Evolutionary conservation across 2,113 vertebrate genomes (phyloP), one percentile per base, ranked within the genome.

Genomic region (Phrynocephalus versicolor): DNA sequence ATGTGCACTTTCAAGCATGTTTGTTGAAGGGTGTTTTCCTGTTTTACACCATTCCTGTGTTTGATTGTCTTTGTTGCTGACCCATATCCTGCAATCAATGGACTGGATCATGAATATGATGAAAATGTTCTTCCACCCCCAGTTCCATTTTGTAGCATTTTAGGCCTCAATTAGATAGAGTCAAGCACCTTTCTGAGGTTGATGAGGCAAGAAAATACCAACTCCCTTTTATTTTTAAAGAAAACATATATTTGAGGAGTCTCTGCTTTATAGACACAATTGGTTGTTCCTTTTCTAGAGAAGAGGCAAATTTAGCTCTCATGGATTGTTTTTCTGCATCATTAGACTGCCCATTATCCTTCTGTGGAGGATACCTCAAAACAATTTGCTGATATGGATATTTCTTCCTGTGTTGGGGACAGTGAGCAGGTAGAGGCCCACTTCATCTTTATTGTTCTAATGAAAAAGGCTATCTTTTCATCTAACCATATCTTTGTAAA

Each of bases 121-220:
- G 67, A 80, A 77, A 85, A 33, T 62, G 27, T 72, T 10, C 41
- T 58, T 60, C 41, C 45, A 25, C 71, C 35, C 57, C 77, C 84
- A 73, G 21, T 73, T 80, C 84, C 57, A 85, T 85, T 73, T 79
- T 73, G 67, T 73, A 80, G 71, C 77, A 80, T 73, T 85, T 85
- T 85, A 72, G 73, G 39, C 14, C 78, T 64, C n/a, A 64, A 51
- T 78, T 60, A 85, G 51, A 39, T 37, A 57, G 82, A 75, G 83
- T 80, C 57, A 80, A 80, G 62, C 39, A 85, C 67, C 80, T 64
- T 85, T 72, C 69, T 79, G 57, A 72, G 73, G 67, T 62, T 72
- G 76, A 85, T 80, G 67, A 80, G 80, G 77, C 84, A 73, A 14
- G 30, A 73, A 73, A 85, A 35, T 30, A 80, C 72, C 41, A 35